Evolutionary conservation across 2,888 invertebrate genomes (phyloP), one percentile per base, ranked within the genome.

Genomic region (Metacarcinus magister): DNA sequence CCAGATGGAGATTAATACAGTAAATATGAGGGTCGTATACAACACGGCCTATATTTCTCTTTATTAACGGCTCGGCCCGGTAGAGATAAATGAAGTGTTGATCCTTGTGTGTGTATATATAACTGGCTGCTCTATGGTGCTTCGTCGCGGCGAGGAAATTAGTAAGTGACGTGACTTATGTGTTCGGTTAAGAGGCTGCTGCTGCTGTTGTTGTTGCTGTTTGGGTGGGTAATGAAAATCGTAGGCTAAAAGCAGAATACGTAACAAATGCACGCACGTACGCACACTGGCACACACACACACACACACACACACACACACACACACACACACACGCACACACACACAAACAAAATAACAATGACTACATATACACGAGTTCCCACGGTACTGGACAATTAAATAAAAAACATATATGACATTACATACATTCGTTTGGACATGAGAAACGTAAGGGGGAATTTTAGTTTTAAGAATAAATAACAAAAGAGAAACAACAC

Each of bases 301-400:
- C 87, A 28, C 87, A 28, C 87, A 87, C 87, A 87, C 87, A 89
- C 39, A 89, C n/a, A 89, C 89, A 89, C 89, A 89, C 89, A 89
- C 89, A 89, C 89, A 89, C 89, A 89, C 89, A 89, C 89, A 89
- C 89, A 89, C 89, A 89, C 89, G 28, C 67, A 67, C 67, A 67
- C 28, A 89, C 32, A 89, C 13, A 89, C 44, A 89, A 4, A 89
- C 13, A 89, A 39, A n/a, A 43, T 16, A 32, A 5, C 3, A 32
- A 89, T n/a, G 13, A 13, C 8, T 89, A 89, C 7, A 16, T 43
- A 23, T 89, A 32, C 32, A 4, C 2, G 4, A 16, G 32, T 5
- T 5, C n/a, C 67, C 16, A 67, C 16, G 10, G 23, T 10, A 67
- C 67, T 67, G 10, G 67, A 67, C 2, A 67, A 67, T 67, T 0